phyloP scores from a whole-genome alignment of 2,888 invertebrate species.

The Pogonocherus hispidulus region DNA sequence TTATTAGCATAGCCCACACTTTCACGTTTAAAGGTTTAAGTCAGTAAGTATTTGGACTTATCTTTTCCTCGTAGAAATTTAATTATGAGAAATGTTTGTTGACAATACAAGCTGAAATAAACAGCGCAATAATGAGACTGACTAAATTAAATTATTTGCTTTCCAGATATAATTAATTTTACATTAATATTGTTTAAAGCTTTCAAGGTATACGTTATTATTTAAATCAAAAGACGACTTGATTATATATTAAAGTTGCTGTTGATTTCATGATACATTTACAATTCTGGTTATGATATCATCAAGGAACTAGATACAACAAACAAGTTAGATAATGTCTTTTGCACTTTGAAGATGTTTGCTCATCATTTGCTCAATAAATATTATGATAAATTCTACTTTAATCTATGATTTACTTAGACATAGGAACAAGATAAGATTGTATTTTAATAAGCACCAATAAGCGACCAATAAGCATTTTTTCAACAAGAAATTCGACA shows the following conservation, averaged over 20 bases:
- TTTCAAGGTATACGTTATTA: neutral
- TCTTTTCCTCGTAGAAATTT: constrained; percentile 17
- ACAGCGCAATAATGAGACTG: neutral
- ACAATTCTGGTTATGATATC: neutral
- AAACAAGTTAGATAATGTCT: too few species aligned
- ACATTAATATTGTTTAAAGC: neutral
- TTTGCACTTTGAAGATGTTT: neutral
- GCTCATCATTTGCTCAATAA: too few species aligned
- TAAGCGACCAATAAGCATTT: too few species aligned
- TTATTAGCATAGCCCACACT: neutral
- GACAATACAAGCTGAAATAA: neutral
- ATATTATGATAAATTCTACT: too few species aligned
- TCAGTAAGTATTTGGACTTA: constrained; percentile 1
- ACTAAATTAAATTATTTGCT: neutral
- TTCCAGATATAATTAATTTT: neutral
- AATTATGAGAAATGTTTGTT: neutral
- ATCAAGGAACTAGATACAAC: neutral
- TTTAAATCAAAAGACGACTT: neutral
- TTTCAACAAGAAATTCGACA: too few species aligned
- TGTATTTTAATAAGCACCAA: too few species aligned
- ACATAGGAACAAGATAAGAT: too few species aligned
- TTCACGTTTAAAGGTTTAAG: constrained; percentile 14
- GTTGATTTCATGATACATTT: neutral
- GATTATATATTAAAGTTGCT: neutral
- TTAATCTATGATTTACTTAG: too few species aligned